Conservation (phyloP, 2,113 vertebrate genomes). For the Elaphurus davidianus region DNA sequence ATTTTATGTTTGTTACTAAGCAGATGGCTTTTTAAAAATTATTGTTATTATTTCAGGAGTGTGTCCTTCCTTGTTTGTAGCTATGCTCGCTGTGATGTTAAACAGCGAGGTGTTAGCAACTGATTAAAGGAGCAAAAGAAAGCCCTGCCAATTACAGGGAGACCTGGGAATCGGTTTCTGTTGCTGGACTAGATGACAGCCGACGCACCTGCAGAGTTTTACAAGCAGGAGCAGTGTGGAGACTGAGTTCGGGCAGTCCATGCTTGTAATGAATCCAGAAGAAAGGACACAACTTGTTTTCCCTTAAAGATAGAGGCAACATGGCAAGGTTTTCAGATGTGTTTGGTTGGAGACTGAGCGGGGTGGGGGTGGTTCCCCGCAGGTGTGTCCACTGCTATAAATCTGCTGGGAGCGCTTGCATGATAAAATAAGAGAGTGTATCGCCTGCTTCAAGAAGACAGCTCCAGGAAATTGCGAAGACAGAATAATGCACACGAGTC, state of each 20-base stretch:
- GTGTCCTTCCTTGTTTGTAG: background rate
- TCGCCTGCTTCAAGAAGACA: background rate
- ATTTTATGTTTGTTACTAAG: constrained; percentile 14
- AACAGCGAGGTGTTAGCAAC: constrained; percentile 55
- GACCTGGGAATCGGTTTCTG: constrained; percentile 12
- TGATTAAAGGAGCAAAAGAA: constrained; percentile 66
- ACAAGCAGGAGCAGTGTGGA: background rate
- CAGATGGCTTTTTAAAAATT: constrained; percentile 1
- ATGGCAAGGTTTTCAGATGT: accelerated
- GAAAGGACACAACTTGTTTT: accelerated
- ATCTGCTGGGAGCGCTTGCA: accelerated
- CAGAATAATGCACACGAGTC: accelerated
- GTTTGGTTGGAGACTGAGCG: accelerated
- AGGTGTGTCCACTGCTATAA: background rate
- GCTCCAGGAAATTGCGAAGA: background rate
- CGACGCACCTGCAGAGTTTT: constrained; percentile 85
- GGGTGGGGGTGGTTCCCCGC: background rate
- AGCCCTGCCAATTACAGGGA: constrained; percentile 42
- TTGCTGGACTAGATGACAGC: constrained; percentile 55
- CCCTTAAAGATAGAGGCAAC: accelerated
- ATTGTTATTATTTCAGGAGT: constrained; percentile 39
- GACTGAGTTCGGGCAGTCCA: background rate
- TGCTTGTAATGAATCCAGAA: background rate
- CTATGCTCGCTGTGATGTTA: constrained; percentile 36
- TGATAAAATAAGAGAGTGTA: accelerated